Percentiles rank a stretch among this genome's conserved stretches.
Evolutionary conservation across 2,113 vertebrate species (phyloP).

Genomic region (Oenanthe oenanthe): DNA sequence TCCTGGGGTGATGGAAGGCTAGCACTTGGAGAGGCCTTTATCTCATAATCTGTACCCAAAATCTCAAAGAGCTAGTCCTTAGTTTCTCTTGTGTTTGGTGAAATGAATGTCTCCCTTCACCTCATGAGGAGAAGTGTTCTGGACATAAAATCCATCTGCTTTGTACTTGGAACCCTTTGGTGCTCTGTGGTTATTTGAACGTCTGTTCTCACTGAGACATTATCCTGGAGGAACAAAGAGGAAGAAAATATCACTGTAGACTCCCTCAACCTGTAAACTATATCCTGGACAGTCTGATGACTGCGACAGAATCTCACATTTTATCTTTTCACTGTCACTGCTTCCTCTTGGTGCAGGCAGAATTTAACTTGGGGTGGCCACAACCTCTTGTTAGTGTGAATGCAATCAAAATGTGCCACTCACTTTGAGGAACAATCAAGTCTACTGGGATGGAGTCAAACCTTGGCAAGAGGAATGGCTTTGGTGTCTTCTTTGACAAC

Average conservation of each 20-base stretch:
- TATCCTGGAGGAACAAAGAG: background rate
- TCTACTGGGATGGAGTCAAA: background rate
- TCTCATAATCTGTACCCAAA: background rate
- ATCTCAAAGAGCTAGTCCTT: accelerated
- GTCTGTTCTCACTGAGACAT: background rate
- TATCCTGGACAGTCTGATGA: background rate
- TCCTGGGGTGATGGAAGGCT: background rate
- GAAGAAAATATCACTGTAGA: background rate
- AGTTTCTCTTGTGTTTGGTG: background rate
- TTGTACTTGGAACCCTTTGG: background rate
- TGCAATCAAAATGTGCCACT: accelerated
- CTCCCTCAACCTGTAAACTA: background rate
- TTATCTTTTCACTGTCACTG: background rate
- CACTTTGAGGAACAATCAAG: background rate
- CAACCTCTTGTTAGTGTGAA: background rate
- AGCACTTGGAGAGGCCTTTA: background rate
- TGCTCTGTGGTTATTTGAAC: background rate
- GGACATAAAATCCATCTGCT: background rate
- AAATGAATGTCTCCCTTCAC: background rate
- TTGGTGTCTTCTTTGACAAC: background rate
- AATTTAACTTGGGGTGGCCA: background rate
- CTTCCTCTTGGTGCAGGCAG: background rate
- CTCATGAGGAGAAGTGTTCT: background rate
- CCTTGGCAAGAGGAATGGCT: background rate
- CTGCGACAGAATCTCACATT: accelerated